phyloP scores from a whole-genome alignment of 2,888 invertebrate species.

The Epinotia ramella region DNA sequence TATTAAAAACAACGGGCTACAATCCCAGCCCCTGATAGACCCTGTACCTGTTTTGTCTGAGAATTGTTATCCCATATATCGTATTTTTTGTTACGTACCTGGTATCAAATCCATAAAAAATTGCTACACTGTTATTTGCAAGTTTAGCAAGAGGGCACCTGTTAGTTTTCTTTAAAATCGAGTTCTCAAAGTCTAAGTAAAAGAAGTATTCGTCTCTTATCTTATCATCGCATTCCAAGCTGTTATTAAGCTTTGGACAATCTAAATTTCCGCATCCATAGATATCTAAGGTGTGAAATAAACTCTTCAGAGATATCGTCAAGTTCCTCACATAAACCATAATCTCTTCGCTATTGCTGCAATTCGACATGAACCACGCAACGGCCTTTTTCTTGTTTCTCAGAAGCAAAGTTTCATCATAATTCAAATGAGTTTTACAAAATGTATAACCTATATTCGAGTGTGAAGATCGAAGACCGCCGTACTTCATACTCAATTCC shows the following conservation, averaged over 20 bases:
- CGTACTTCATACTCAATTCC: too few species aligned
- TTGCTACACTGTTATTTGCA: not conserved
- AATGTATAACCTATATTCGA: not conserved
- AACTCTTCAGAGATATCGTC: not conserved
- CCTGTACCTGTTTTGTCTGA: too few species aligned
- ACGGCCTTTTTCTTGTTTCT: slow-evolving; percentile 6
- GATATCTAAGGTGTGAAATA: not conserved
- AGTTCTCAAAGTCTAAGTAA: not conserved
- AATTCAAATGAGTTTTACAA: not conserved
- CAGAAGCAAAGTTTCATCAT: not conserved
- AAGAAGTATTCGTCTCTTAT: slow-evolving; percentile 5
- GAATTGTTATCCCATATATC: too few species aligned
- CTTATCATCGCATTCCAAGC: not conserved
- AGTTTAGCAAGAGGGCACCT: not conserved
- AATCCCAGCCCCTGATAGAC: too few species aligned
- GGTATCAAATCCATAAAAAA: not conserved
- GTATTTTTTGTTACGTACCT: not conserved
- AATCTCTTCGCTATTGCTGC: not conserved
- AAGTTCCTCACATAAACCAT: not conserved
- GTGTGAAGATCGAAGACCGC: too few species aligned
- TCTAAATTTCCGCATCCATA: not conserved
- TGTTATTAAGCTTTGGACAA: not conserved
- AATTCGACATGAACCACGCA: slow-evolving; percentile 1
- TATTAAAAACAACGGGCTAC: too few species aligned
- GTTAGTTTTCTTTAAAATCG: not conserved